Evolutionary conservation across 1,140 invertebrate genomes (phyloP).

Genomic region (Subanguina moxae): DNA sequence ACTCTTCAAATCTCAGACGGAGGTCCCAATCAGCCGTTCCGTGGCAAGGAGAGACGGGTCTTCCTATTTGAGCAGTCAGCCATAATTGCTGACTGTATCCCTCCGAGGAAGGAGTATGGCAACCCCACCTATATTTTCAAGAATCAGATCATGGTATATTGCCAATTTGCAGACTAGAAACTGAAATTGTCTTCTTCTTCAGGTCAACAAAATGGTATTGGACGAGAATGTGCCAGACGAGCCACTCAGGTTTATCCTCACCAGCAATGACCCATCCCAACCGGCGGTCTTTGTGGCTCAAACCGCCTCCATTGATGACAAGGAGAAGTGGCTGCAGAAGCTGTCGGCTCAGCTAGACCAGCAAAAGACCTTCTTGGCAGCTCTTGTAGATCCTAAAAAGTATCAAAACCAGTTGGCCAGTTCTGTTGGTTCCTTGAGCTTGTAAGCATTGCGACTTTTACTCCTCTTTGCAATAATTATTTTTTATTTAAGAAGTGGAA

Average conservation of each 20-base stretch:
- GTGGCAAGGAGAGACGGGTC: slow-evolving; percentile 83
- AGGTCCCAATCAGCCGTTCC: slow-evolving; percentile 61
- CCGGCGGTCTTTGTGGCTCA: slow-evolving; percentile 51
- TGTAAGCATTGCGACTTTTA: slow-evolving; percentile 29
- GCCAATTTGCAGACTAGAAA: background rate
- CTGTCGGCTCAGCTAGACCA: slow-evolving; percentile 52
- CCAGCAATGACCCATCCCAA: slow-evolving; percentile 50
- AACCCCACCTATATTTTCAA: slow-evolving; percentile 93
- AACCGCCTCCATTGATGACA: slow-evolving; percentile 47
- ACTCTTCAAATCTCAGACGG: slow-evolving; percentile 73
- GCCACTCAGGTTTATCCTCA: slow-evolving; percentile 53
- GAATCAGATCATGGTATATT: slow-evolving; percentile 83
- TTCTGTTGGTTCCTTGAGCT: slow-evolving; percentile 24
- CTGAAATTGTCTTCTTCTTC: slow-evolving; percentile 13
- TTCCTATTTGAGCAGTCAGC: slow-evolving; percentile 90
- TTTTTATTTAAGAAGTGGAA: slow-evolving; percentile 18
- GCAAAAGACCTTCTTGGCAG: slow-evolving; percentile 54
- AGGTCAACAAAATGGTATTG: slow-evolving; percentile 58
- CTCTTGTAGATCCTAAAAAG: slow-evolving; percentile 54
- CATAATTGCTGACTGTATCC: slow-evolving; percentile 57
- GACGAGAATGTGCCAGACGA: slow-evolving; percentile 48
- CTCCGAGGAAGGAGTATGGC: slow-evolving; percentile 81
- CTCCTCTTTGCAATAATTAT: background rate
- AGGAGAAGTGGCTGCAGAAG: slow-evolving; percentile 54
- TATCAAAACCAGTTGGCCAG: slow-evolving; percentile 51